These are phyloP conservation scores for Austrofundulus limnaeus DNA, from an alignment of 2,113 vertebrate species.

Conservation along the genomic window DNA sequence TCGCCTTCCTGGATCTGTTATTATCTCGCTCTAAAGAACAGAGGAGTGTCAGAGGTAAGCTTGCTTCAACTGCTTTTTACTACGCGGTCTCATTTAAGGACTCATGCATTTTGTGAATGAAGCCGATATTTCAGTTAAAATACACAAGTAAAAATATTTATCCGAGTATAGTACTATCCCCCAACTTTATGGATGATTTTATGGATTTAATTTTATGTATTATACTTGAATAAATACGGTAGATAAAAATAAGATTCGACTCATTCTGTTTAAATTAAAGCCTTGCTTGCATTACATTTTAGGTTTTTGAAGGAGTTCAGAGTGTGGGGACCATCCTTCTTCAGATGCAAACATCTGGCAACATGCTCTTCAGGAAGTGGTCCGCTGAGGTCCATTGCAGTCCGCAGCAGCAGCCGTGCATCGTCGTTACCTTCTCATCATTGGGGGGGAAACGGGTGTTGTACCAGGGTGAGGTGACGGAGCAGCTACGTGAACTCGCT, in stretches of 20 bases:
- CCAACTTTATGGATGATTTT: too few species aligned
- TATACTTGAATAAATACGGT: too few species aligned
- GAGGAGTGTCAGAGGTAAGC: too few species aligned
- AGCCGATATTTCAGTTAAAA: too few species aligned
- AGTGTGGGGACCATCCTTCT: conserved; percentile 70
- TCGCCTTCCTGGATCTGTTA: too few species aligned
- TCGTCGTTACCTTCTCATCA: conserved; percentile 60
- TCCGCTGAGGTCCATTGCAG: conserved; percentile 66
- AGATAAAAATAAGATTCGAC: neutral
- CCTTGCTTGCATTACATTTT: neutral
- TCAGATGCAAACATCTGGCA: conserved; percentile 76
- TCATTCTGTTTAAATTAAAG: neutral
- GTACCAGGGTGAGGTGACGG: conserved; percentile 54
- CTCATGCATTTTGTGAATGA: too few species aligned
- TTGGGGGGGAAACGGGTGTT: conserved; percentile 36
- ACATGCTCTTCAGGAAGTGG: conserved; percentile 78
- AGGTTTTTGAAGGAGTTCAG: conserved; percentile 80
- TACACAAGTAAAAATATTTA: too few species aligned
- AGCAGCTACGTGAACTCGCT: conserved; percentile 64
- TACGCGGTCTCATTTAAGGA: too few species aligned
- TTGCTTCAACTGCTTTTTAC: too few species aligned
- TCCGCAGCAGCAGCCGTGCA: conserved; percentile 44
- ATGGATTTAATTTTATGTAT: too few species aligned
- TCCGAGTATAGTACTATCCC: too few species aligned
- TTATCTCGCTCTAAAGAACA: too few species aligned